Evolutionary conservation across 2,797 vertebrate species (phyloP), one percentile per base, ranked within the genome.

Genomic region (Benthosema pterotum): DNA sequence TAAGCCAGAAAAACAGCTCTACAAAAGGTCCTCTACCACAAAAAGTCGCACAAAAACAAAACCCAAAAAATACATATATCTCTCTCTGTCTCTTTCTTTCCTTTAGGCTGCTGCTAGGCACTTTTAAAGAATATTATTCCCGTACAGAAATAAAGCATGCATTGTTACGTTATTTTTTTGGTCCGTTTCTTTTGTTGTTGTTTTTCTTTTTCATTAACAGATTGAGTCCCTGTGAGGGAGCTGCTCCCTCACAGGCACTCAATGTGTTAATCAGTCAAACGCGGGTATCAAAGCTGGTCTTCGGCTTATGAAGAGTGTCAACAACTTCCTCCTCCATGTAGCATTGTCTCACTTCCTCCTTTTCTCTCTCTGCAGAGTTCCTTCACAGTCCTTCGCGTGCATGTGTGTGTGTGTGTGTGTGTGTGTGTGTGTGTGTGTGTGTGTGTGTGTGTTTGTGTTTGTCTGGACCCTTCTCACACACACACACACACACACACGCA

Each of bases 51-150:
- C 88, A 78, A 53, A 64, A 50, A 77, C 2, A 32, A 8, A n/a
- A n/a, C n/a, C n/a, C n/a, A n/a, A n/a, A n/a, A 38, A 2, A 38
- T 38, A 38, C 11, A 38, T 38, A 38, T 38, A 38, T 38, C 0
- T 38, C 8, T 38, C 3, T 32, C 28, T 89, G 88, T 88, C 88
- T 92, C n/a, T n/a, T 2, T 25, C 22, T 93, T 88, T 87, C 72
- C 81, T 38, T 84, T 93, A 87, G 85, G 89, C 90, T 94, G 92
- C 74, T 88, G 94, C 92, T 91, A 98, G 96, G 95, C 97, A 99
- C 96, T 98, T 94, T 88, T 50, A 57, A 78, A 68, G 53, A 72
- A 66, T 67, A 69, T 52, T 76, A 94, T 95, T 95, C 84, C 90
- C 85, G 87, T 86, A 89, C 88, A 88, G 93, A 89, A 94, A 95